These are phyloP conservation scores for Micromys minutus DNA, from an alignment of 2,113 vertebrate species.

Conservation along the genomic window DNA sequence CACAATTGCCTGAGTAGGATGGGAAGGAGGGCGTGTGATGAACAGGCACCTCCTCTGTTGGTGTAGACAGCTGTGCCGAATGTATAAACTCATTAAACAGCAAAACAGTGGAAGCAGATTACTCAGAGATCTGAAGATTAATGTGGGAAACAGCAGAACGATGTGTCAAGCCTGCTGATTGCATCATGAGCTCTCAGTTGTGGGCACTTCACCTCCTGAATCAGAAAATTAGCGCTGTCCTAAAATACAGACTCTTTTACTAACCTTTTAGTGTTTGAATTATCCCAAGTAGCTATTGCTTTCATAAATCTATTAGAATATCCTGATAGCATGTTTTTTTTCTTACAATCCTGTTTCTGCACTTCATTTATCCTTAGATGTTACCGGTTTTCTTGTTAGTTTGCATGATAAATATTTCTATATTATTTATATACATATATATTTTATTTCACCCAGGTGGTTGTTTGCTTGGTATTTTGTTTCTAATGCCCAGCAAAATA, in stretches of 20 bases:
- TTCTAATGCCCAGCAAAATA: neutral
- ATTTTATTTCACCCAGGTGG: neutral
- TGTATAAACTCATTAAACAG: constrained; percentile 38
- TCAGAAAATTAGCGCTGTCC: neutral
- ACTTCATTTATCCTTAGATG: neutral
- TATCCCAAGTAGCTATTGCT: neutral
- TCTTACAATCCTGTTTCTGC: neutral
- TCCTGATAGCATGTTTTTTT: neutral
- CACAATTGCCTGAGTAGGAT: neutral
- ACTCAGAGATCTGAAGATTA: constrained; percentile 15
- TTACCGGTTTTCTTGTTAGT: neutral
- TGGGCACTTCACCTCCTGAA: neutral
- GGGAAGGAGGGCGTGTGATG: neutral
- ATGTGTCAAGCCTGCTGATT: neutral
- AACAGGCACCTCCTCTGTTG: neutral
- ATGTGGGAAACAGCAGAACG: neutral
- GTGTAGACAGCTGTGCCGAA: neutral
- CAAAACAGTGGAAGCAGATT: neutral
- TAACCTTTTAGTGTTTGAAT: neutral
- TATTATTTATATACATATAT: neutral
- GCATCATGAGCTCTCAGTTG: neutral
- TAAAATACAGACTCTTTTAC: neutral
- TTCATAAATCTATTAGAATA: neutral
- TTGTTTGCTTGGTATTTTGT: neutral
- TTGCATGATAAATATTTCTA: neutral